Evolutionary conservation across 1,140 invertebrate species (phyloP), one percentile per base, ranked within the genome.

Genomic region (Drosophila santomea): DNA sequence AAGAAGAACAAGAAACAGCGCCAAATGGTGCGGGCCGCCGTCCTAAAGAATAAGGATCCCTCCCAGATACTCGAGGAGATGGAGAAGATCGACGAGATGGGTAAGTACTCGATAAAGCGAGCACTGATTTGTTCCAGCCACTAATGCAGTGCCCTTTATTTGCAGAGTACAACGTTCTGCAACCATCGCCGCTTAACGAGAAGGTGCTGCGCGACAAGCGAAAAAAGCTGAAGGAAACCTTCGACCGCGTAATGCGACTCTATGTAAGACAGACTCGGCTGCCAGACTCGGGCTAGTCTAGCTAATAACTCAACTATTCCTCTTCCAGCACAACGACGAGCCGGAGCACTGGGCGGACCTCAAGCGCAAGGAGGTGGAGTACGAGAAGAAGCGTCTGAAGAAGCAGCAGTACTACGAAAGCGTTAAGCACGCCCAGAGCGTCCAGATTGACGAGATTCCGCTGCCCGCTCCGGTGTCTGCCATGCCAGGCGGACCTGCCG

Each of bases 1-100:
- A 99, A 99, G 93, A 99, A 99, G 94, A 99, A 99, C 93, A 99
- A 99, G 92, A 97, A 98, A 81, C 98, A 99, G 92, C 94, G 98
- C 51, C 97, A 98, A 93, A 95, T 98, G 93, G 98, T 99, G 3
- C 93, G 98, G 85, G 97, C 97, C 62, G 98, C 98, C 58, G 98
- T 99, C n/a, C 93, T 99, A 0, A 99, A 99, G 94, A 98, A 98
- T 91, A 99, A 99, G 95, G 98, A 99, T 95, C 98, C 98, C 8
- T 94, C 96, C 61, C 97, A 98, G 92, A 96, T 99, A 57, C 95
- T 99, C 36, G 96, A 97, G 92, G 98, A 99, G 93, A 96, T 99
- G 94, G 98, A 99, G 93, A 97, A 98, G 93, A 98, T 99, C 91
- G 98, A 99, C 95, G 96, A 98, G 94, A 98, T 99, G 97, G 97